A percentile compares a stretch with the other conserved stretches of the same genome.
These are phyloP conservation scores for Lithophane socia DNA, from an alignment of 2,888 invertebrate genomes.

Conservation along the genomic window DNA sequence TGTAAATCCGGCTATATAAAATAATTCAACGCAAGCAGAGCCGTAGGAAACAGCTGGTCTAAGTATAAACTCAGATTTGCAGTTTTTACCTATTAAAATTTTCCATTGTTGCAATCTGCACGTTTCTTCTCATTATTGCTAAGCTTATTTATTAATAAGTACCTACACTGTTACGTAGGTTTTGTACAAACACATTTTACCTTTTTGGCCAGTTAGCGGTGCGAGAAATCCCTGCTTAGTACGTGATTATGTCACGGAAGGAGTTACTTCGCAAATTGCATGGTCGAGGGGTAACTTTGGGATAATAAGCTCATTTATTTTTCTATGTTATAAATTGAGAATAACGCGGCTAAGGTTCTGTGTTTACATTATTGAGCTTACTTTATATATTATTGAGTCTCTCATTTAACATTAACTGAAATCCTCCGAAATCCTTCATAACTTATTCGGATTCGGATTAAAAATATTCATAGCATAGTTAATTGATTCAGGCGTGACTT, in stretches of 20 bases:
- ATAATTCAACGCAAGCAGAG: background rate
- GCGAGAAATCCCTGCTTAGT: constrained; percentile 61
- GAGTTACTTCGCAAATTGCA: constrained; percentile 52
- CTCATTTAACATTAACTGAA: background rate
- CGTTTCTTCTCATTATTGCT: constrained; percentile 41
- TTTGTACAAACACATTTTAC: constrained; percentile 50
- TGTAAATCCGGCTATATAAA: background rate
- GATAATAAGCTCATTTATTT: constrained; percentile 57
- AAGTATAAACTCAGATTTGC: constrained; percentile 28
- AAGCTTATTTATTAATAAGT: constrained; percentile 54
- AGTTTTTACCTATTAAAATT: constrained; percentile 28
- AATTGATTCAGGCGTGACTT: too few species aligned
- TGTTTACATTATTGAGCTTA: background rate
- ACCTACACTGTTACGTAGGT: constrained; percentile 15
- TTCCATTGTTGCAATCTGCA: constrained; percentile 20
- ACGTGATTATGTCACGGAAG: constrained; percentile 58
- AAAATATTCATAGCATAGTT: background rate
- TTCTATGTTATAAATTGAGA: constrained; percentile 36
- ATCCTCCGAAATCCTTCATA: too few species aligned
- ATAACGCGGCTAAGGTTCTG: background rate
- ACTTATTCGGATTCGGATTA: background rate
- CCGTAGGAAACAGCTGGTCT: background rate
- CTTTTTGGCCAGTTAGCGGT: constrained; percentile 55
- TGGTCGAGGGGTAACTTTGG: constrained; percentile 46
- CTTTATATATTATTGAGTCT: background rate